Conservation (phyloP, 2,888 invertebrate genomes). For the Opisthograptis luteolata region DNA sequence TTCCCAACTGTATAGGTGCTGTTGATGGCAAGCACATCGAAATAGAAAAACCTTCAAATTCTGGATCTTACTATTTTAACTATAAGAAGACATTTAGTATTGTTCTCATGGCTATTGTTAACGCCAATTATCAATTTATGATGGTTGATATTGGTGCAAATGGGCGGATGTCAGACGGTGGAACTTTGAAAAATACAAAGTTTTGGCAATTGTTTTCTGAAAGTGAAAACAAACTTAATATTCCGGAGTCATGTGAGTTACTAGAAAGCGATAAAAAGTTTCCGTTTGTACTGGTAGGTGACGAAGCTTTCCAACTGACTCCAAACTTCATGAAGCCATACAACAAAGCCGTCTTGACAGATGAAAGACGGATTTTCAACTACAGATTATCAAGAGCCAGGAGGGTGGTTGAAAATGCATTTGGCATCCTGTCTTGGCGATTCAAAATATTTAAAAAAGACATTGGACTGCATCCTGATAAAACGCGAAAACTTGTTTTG, state of each 20-base stretch:
- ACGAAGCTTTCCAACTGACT: slow-evolving; percentile 24
- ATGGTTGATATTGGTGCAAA: slow-evolving; percentile 7
- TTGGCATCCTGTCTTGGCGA: slow-evolving; percentile 24
- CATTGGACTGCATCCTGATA: slow-evolving; percentile 10
- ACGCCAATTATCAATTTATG: slow-evolving; percentile 11
- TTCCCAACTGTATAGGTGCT: slow-evolving; percentile 40
- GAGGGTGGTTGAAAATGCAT: slow-evolving; percentile 25
- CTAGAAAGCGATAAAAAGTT: slow-evolving; percentile 10
- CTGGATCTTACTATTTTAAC: slow-evolving; percentile 10
- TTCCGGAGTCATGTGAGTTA: slow-evolving; percentile 10
- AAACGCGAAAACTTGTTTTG: slow-evolving; percentile 13
- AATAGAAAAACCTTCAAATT: slow-evolving; percentile 18
- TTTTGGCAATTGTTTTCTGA: slow-evolving; percentile 5
- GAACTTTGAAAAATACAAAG: slow-evolving; percentile 5
- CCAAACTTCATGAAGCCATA: slow-evolving; percentile 12
- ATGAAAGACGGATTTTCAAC: slow-evolving; percentile 23
- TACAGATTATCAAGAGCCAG: slow-evolving; percentile 28
- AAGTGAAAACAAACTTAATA: too few species aligned
- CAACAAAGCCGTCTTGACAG: slow-evolving; percentile 17
- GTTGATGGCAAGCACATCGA: slow-evolving; percentile 37
- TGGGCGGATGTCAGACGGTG: too few species aligned
- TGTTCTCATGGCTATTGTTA: slow-evolving; percentile 7
- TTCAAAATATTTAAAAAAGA: slow-evolving; percentile 26
- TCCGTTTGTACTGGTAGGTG: slow-evolving; percentile 27
- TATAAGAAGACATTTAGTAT: slow-evolving; percentile 4